phyloP scores from a whole-genome alignment of 1,140 invertebrate species.

The Panagrolaimus sp. region DNA sequence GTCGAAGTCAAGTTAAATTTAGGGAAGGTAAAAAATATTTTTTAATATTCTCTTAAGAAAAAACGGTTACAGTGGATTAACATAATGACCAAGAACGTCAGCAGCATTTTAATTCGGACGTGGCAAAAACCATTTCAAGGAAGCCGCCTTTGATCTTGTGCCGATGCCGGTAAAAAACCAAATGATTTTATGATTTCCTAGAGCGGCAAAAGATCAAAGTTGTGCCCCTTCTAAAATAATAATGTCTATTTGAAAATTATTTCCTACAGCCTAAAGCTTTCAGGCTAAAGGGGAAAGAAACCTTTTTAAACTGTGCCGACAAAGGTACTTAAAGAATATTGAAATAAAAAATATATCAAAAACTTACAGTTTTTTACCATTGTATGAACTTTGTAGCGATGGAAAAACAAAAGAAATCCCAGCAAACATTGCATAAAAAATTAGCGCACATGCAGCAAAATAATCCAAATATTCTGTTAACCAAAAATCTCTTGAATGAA shows the following conservation, averaged over 20 bases:
- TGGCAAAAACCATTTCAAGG: too few species aligned
- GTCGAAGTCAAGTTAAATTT: too few species aligned
- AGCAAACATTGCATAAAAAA: constrained; percentile 64
- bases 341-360: constrained; percentile 3
- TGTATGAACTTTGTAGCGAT: constrained; percentile 16
- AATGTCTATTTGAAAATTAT: constrained; percentile 4
- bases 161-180: too few species aligned
- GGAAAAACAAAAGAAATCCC: constrained; percentile 51
- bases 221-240: not conserved
- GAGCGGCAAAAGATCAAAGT: too few species aligned
- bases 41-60: too few species aligned
- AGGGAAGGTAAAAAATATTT: too few species aligned
- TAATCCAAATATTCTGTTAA: constrained; percentile 90
- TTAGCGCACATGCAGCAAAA: constrained; percentile 66
- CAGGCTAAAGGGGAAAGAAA: not conserved
- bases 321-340: not conserved
- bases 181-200: too few species aligned
- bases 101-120: too few species aligned
- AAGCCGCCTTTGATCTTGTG: too few species aligned
- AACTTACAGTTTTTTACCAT: constrained; percentile 25
- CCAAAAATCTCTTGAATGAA: constrained; percentile 78
- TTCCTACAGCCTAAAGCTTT: not conserved
- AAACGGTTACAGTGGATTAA: too few species aligned
- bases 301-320: not conserved
- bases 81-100: too few species aligned